Percentiles rank a stretch among this genome's conserved stretches.
Conservation (phyloP, 2,888 invertebrate species). For the Nomada fucata region DNA sequence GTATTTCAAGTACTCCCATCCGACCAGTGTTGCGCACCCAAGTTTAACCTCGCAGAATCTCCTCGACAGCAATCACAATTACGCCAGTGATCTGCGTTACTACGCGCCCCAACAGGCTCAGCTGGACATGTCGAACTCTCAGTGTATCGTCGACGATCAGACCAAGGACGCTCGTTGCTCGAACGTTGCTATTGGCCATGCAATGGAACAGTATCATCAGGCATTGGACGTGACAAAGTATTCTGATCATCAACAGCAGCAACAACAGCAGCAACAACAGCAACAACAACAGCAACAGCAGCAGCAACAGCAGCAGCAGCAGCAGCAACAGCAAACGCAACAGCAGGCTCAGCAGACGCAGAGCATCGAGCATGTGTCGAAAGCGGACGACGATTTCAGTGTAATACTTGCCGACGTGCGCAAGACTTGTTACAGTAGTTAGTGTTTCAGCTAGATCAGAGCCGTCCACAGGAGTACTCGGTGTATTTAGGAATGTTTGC, state of each 20-base stretch:
- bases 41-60: slow-evolving; percentile 80
- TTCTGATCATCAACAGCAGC: slow-evolving; percentile 73
- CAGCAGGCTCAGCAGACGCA: slow-evolving; percentile 76
- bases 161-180: slow-evolving; percentile 79
- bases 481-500: not conserved
- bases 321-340: not conserved
- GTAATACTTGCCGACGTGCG: slow-evolving; percentile 94
- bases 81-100: slow-evolving; percentile 83
- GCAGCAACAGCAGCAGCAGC: slow-evolving; percentile 68
- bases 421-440: slow-evolving; percentile 93
- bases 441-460: slow-evolving; percentile 68
- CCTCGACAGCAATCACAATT: slow-evolving; percentile 86
- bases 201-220: slow-evolving; percentile 82
- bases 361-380: slow-evolving; percentile 84
- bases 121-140: slow-evolving; percentile 78
- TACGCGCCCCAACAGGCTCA: slow-evolving; percentile 82
- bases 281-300: slow-evolving; percentile 75
- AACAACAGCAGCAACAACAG: slow-evolving; percentile 77
- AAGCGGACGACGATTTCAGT: slow-evolving; percentile 94
- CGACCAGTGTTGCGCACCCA: slow-evolving; percentile 72
- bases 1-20: slow-evolving; percentile 81
- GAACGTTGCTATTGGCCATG: slow-evolving; percentile 75
- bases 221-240: slow-evolving; percentile 80
- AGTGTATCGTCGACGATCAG: slow-evolving; percentile 81
- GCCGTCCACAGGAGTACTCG: slow-evolving; percentile 3